phyloP scores from a whole-genome alignment of 2,888 invertebrate species.

The Eledone cirrhosa region DNA sequence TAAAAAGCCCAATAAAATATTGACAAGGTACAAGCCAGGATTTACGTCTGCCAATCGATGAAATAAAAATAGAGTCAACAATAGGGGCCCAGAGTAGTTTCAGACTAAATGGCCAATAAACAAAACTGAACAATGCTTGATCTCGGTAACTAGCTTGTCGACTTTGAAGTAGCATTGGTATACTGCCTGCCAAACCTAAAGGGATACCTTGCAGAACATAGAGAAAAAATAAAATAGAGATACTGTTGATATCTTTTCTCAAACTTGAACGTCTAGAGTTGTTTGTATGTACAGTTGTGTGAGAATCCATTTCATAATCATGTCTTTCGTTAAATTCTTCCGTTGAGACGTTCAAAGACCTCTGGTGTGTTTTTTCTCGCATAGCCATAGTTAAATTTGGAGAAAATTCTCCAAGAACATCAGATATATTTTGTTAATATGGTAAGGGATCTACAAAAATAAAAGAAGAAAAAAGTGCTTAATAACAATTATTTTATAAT shows the following conservation, averaged over 20 bases:
- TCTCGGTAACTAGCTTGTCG: conserved; percentile 91
- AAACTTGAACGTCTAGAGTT: conserved; percentile 34
- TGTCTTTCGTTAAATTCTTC: too few relatives aligned
- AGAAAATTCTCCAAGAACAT: too few relatives aligned
- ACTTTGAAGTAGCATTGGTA: conserved; percentile 95
- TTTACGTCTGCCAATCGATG: conserved; percentile 89
- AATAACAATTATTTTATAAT: too few relatives aligned
- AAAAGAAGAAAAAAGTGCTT: too few relatives aligned
- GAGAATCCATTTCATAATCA: too few relatives aligned
- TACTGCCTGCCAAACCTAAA: conserved; percentile 89
- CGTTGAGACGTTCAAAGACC: too few relatives aligned
- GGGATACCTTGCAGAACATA: conserved; percentile 90
- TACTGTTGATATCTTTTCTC: conserved; percentile 72
- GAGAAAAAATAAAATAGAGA: conserved; percentile 86
- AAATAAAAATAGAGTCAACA: conserved; percentile 89
- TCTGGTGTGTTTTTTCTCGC: too few relatives aligned
- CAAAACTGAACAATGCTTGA: conserved; percentile 85
- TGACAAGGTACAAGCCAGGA: conserved; percentile 90
- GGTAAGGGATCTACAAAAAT: too few relatives aligned
- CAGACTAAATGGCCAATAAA: conserved; percentile 86
- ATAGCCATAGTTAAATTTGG: too few relatives aligned
- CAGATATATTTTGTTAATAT: too few relatives aligned
- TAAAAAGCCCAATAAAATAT: conserved; percentile 85
- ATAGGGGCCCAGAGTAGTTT: conserved; percentile 98
- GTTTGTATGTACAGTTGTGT: too few relatives aligned